Conservation (phyloP, 1,140 invertebrate genomes). For the Bursaphelenchus mucronatus region DNA sequence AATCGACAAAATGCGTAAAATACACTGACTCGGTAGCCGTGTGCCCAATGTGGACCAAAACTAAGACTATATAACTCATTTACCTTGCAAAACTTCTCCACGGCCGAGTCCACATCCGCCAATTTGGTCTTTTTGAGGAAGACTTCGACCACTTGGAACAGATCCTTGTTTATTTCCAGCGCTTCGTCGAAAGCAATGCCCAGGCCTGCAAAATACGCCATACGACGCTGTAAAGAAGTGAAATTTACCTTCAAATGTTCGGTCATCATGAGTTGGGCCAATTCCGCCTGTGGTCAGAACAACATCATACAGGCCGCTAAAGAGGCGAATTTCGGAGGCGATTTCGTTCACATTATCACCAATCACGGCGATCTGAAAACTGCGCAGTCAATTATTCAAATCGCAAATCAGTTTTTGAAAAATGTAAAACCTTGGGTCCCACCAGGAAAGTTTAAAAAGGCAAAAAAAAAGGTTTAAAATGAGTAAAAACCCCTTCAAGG, state of each 20-base stretch:
- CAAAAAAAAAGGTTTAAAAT: too few relatives aligned
- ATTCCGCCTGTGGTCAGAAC: constrained; percentile 77
- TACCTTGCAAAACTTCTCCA: constrained; percentile 53
- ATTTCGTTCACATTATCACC: constrained; percentile 72
- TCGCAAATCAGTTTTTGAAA: too few relatives aligned
- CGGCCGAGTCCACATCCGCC: constrained; percentile 63
- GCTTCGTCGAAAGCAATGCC: constrained; percentile 70
- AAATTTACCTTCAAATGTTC: constrained; percentile 71
- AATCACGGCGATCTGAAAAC: constrained; percentile 70
- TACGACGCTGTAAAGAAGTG: constrained; percentile 1
- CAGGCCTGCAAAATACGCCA: constrained; percentile 61
- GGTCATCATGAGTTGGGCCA: constrained; percentile 79
- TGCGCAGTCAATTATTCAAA: too few relatives aligned
- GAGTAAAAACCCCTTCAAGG: too few relatives aligned
- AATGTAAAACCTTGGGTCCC: too few relatives aligned
- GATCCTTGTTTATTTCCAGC: constrained; percentile 66
- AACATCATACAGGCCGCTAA: constrained; percentile 67
- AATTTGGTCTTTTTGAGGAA: constrained; percentile 49
- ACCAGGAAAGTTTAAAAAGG: too few relatives aligned
- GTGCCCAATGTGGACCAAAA: constrained; percentile 2
- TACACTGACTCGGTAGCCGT: background rate
- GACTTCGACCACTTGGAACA: constrained; percentile 66
- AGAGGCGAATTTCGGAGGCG: constrained; percentile 68
- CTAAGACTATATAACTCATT: constrained; percentile 1
- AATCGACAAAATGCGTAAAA: too few relatives aligned